Evolutionary conservation across 2,113 vertebrate species (phyloP).

Genomic region (Sander lucioperca): DNA sequence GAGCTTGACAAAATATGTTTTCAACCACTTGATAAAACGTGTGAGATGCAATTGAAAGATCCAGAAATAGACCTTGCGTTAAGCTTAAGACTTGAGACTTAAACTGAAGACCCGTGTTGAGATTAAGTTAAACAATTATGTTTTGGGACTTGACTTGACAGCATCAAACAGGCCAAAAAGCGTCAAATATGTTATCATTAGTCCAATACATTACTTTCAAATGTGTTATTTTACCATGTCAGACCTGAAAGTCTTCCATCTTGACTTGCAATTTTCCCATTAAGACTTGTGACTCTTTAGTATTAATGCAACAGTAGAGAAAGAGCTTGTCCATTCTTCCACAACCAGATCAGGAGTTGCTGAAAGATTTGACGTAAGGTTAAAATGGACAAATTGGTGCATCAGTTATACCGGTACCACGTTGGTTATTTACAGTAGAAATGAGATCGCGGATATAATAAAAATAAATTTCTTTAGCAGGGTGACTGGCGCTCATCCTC

Average conservation of each 20-base stretch:
- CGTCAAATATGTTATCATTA: neutral
- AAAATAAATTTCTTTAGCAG: neutral
- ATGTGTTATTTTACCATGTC: neutral
- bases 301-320: neutral
- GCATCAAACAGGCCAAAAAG: neutral
- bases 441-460: neutral
- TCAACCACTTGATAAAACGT: neutral
- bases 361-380: neutral
- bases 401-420: neutral
- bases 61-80: neutral
- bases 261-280: too few relatives aligned
- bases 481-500: neutral
- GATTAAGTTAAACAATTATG: neutral
- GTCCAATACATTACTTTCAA: too few relatives aligned
- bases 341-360: neutral
- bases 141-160: neutral
- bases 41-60: neutral
- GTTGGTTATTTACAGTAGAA: neutral
- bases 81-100: too few relatives aligned
- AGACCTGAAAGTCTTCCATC: neutral
- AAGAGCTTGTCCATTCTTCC: neutral
- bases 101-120: neutral
- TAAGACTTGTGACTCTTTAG: neutral
- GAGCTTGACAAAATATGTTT: neutral
- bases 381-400: neutral